Evolutionary conservation across 2,888 invertebrate genomes (phyloP).

Genomic region (Andrena minutula): DNA sequence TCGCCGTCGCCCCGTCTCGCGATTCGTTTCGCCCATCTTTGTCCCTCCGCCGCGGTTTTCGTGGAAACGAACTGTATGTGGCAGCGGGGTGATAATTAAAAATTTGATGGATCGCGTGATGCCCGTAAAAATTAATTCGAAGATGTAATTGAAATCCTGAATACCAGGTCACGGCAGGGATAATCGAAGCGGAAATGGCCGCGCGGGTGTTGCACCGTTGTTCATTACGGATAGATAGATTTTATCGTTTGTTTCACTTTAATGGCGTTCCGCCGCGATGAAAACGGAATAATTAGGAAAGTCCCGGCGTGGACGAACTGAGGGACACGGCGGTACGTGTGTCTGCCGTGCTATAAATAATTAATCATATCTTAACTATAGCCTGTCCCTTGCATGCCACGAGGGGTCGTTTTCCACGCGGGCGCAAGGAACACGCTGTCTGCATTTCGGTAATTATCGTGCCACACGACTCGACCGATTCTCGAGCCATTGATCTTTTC

Average conservation of each 20-base stretch:
- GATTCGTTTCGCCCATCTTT: background rate
- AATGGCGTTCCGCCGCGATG: constrained; percentile 60
- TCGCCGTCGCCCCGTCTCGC: constrained; percentile 1
- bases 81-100: constrained; percentile 47
- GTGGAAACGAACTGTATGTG: constrained; percentile 30
- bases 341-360: constrained; percentile 76
- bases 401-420: constrained; percentile 40
- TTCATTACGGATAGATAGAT: constrained; percentile 41
- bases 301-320: constrained; percentile 27
- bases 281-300: constrained; percentile 72
- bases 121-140: constrained; percentile 48
- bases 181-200: constrained; percentile 51
- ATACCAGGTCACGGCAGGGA: constrained; percentile 40
- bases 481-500: constrained; percentile 59
- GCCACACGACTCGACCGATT: constrained; percentile 57
- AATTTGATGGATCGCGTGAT: constrained; percentile 58
- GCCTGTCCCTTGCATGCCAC: constrained; percentile 68
- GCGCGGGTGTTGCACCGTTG: constrained; percentile 7
- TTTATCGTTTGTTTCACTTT: constrained; percentile 55
- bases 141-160: constrained; percentile 52
- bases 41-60: constrained; percentile 7
- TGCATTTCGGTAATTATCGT: constrained; percentile 65
- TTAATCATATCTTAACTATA: constrained; percentile 80
- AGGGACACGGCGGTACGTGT: constrained; percentile 56
- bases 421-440: constrained; percentile 42